Conservation (phyloP, 2,113 vertebrate species). For the Nematolebias whitei region DNA sequence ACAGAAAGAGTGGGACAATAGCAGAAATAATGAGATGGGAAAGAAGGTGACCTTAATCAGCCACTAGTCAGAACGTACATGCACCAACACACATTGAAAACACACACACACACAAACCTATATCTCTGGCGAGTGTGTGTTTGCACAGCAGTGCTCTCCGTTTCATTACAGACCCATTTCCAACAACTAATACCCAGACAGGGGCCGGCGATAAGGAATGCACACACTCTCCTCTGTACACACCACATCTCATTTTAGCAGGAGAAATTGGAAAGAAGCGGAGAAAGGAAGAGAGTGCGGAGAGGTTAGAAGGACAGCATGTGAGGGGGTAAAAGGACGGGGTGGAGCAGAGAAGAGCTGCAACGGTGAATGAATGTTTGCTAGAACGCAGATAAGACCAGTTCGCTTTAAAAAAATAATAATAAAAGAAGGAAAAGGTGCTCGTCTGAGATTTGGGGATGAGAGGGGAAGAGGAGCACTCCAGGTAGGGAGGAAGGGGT, state of each 20-base stretch:
- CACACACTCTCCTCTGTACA: slow-evolving; percentile 60
- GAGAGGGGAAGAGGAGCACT: slow-evolving; percentile 16
- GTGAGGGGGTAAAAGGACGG: slow-evolving; percentile 46
- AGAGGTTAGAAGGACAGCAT: slow-evolving; percentile 56
- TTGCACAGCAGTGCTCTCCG: slow-evolving; percentile 58
- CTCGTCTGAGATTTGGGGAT: slow-evolving; percentile 44
- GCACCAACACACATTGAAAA: background rate
- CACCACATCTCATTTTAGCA: slow-evolving; percentile 75
- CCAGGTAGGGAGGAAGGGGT: slow-evolving; percentile 3
- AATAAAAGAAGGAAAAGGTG: slow-evolving; percentile 27
- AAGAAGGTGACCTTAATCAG: slow-evolving; percentile 66
- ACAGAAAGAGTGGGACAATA: slow-evolving; percentile 17
- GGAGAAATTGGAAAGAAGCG: slow-evolving; percentile 75
- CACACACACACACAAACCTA: slow-evolving; percentile 9
- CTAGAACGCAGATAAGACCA: slow-evolving; percentile 45
- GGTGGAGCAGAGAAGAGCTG: slow-evolving; percentile 36
- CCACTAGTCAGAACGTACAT: slow-evolving; percentile 20
- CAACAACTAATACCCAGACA: slow-evolving; percentile 62
- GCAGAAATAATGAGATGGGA: slow-evolving; percentile 57
- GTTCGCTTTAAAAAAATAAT: slow-evolving; percentile 12
- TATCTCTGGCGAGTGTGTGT: slow-evolving; percentile 39
- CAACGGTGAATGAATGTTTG: slow-evolving; percentile 42
- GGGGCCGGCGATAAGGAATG: slow-evolving; percentile 66
- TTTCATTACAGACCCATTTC: slow-evolving; percentile 73
- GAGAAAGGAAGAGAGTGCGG: slow-evolving; percentile 60